These are phyloP conservation scores for Catostylus mosaicus DNA, from an alignment of 30 jellyfish, hydroid and myxozoan species.

Conservation along the genomic window DNA sequence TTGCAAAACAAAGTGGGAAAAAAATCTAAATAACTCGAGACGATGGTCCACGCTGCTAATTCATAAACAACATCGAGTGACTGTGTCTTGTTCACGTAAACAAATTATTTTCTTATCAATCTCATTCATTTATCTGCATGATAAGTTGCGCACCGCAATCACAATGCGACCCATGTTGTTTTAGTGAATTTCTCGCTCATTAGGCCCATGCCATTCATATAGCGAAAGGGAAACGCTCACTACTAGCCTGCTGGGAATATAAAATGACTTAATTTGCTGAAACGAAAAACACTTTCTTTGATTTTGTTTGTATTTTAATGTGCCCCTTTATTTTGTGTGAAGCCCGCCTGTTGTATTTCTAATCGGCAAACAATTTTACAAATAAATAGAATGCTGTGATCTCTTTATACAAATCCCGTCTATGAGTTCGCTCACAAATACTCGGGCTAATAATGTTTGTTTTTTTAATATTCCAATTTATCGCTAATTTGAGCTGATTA, in stretches of 20 bases:
- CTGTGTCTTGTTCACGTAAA: conserved; percentile 13
- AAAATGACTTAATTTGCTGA: conserved; percentile 28
- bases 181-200: conserved; percentile 15
- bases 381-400: conserved; percentile 5
- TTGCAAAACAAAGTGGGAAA: no score
- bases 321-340: background rate
- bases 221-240: conserved; percentile 29
- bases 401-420: conserved; percentile 1
- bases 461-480: conserved; percentile 21
- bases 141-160: conserved; percentile 1
- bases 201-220: conserved; percentile 20
- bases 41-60: background rate
- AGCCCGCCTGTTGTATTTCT: conserved; percentile 10
- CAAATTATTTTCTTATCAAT: background rate
- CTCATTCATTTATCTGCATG: conserved; percentile 10
- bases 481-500: conserved; percentile 12
- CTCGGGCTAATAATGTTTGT: conserved; percentile 11
- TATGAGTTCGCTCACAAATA: conserved; percentile 23
- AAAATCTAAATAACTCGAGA: background rate
- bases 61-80: conserved; percentile 1
- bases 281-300: conserved; percentile 16
- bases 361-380: background rate
- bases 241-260: conserved; percentile 39
- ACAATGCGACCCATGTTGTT: conserved; percentile 4
- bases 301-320: background rate